phyloP scores from a whole-genome alignment of 2,113 vertebrate genomes.

The Neoarius graeffei region DNA sequence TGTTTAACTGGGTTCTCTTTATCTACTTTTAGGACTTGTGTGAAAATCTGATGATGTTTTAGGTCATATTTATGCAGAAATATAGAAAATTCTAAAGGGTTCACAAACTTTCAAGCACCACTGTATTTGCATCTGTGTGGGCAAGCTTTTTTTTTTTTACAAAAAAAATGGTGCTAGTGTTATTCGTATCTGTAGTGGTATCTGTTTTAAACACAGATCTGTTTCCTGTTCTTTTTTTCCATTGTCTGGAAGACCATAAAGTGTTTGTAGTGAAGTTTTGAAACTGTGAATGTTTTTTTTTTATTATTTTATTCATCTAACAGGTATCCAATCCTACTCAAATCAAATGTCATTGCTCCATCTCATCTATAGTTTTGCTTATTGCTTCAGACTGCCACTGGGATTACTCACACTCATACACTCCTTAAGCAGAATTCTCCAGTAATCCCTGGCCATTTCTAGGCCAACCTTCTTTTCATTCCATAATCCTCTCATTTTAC shows the following conservation, averaged over 20 bases:
- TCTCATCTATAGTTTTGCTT: constrained; percentile 32
- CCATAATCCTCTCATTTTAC: constrained; percentile 41
- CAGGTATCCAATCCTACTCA: constrained; percentile 12
- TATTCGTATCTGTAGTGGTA: background rate
- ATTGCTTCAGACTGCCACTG: constrained; percentile 30
- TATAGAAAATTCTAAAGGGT: no score
- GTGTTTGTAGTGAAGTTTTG: background rate
- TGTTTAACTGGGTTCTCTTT: no score
- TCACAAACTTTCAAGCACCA: no score
- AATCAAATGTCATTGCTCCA: constrained; percentile 23
- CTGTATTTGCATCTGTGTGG: no score
- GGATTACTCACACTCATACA: constrained; percentile 40
- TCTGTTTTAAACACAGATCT: background rate
- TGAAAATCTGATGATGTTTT: no score
- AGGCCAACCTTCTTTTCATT: constrained; percentile 28
- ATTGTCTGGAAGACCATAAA: background rate
- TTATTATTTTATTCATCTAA: no score
- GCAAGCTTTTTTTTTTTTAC: background rate
- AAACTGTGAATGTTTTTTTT: background rate
- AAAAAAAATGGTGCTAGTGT: background rate
- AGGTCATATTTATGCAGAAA: no score
- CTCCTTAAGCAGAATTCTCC: constrained; percentile 37
- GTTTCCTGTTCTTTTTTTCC: background rate
- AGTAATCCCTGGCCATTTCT: constrained; percentile 42
- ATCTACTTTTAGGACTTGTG: no score